Evolutionary conservation across 1,140 invertebrate species (phyloP).

Genomic region (Mya arenaria): DNA sequence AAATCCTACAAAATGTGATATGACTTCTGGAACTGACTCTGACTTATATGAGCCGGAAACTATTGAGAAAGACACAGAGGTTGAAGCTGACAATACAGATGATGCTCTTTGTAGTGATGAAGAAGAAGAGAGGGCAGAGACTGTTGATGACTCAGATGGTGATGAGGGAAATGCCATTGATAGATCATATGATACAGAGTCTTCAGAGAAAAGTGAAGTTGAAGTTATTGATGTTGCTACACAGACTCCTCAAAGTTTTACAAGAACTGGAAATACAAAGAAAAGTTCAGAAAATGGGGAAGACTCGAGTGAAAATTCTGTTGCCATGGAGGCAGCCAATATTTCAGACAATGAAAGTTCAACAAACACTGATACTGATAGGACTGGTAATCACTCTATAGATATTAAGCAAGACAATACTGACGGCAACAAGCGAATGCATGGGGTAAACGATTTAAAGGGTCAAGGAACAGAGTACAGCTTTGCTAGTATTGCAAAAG

Average conservation of each 20-base stretch:
- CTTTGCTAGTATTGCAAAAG: too few relatives aligned
- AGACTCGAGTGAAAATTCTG: too few relatives aligned
- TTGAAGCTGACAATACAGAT: not conserved
- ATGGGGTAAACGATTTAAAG: too few relatives aligned
- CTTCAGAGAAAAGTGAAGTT: not conserved
- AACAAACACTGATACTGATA: too few relatives aligned
- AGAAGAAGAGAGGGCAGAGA: not conserved
- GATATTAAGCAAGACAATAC: too few relatives aligned
- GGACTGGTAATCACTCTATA: too few relatives aligned
- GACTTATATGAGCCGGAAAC: not conserved
- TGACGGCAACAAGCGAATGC: too few relatives aligned
- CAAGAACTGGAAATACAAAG: too few relatives aligned
- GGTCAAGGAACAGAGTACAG: too few relatives aligned
- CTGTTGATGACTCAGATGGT: not conserved
- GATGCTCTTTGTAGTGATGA: not conserved
- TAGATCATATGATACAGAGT: not conserved
- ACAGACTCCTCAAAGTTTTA: not conserved
- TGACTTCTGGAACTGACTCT: not conserved
- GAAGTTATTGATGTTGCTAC: conserved; percentile 1
- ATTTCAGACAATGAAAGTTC: too few relatives aligned
- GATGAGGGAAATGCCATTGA: not conserved
- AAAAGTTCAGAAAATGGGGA: too few relatives aligned
- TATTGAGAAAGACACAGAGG: not conserved
- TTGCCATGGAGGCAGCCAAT: too few relatives aligned
- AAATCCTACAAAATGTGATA: not conserved